These are phyloP conservation scores for Julus scandinavius DNA, from an alignment of 2,888 invertebrate species.

Conservation along the genomic window DNA sequence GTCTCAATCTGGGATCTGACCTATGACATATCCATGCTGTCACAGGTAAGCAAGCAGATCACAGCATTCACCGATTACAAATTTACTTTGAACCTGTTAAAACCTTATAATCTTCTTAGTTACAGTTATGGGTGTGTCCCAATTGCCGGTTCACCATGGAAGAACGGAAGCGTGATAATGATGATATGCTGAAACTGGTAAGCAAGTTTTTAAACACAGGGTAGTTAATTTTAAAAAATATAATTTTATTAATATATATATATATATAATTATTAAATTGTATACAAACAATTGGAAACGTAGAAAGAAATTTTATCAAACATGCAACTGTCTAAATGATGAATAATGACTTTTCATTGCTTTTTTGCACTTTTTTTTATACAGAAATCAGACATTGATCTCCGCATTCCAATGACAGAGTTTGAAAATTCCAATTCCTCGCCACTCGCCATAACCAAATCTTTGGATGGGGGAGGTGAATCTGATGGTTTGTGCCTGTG, in stretches of 20 bases:
- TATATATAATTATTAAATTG: no score
- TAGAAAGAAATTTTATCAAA: no score
- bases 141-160: constrained; percentile 57
- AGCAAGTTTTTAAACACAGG: background rate
- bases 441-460: background rate
- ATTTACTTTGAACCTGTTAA: background rate
- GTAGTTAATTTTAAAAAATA: no score
- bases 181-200: constrained; percentile 52
- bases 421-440: background rate
- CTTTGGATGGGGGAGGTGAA: background rate
- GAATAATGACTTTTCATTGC: no score
- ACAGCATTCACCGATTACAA: no score
- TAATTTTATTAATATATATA: no score
- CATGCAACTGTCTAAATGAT: no score
- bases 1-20: constrained; percentile 15
- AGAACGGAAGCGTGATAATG: constrained; percentile 55
- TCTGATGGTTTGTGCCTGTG: constrained; percentile 3
- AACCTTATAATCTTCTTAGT: constrained; percentile 7
- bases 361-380: background rate
- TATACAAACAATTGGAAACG: no score
- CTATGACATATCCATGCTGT: constrained; percentile 13
- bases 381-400: constrained; percentile 9
- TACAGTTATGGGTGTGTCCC: constrained; percentile 57
- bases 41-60: background rate
- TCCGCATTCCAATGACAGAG: constrained; percentile 5